A percentile compares a stretch with the other conserved stretches of the same genome.
phyloP scores from a whole-genome alignment of 2,888 invertebrate species.

The Junonia oenone region DNA sequence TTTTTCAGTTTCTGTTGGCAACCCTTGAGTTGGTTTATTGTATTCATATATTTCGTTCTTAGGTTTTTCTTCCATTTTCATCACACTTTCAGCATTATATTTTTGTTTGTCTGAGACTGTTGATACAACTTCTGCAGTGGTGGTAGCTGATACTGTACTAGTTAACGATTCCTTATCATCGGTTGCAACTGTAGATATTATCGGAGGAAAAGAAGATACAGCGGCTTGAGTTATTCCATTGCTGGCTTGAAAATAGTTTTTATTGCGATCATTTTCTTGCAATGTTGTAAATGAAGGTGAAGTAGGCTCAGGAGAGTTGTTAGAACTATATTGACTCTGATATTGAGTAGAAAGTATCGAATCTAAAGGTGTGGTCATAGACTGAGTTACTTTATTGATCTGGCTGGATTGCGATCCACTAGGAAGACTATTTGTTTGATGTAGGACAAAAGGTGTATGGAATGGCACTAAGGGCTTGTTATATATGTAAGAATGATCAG shows the following conservation, averaged over 20 bases:
- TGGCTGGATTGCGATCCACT: conserved; percentile 38
- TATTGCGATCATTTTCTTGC: conserved; percentile 21
- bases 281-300: conserved; percentile 25
- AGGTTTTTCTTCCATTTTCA: background rate
- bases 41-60: conserved; percentile 12
- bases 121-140: background rate
- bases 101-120: background rate
- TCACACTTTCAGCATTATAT: background rate
- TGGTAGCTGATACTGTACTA: background rate
- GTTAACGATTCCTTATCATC: too few relatives aligned
- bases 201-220: conserved; percentile 47
- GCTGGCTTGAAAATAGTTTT: conserved; percentile 18
- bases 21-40: conserved; percentile 10
- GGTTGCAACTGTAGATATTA: conserved; percentile 12
- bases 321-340: conserved; percentile 8
- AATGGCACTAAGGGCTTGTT: conserved; percentile 52
- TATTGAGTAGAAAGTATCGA: conserved; percentile 12
- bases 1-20: background rate
- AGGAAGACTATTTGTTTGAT: conserved; percentile 38
- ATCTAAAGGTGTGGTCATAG: conserved; percentile 18
- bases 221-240: conserved; percentile 53
- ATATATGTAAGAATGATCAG: conserved; percentile 53
- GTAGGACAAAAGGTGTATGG: conserved; percentile 29
- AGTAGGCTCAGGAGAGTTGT: conserved; percentile 25
- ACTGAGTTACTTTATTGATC: conserved; percentile 36